Conservation (phyloP, 2,113 vertebrate species). For the Limnothrissa miodon region DNA sequence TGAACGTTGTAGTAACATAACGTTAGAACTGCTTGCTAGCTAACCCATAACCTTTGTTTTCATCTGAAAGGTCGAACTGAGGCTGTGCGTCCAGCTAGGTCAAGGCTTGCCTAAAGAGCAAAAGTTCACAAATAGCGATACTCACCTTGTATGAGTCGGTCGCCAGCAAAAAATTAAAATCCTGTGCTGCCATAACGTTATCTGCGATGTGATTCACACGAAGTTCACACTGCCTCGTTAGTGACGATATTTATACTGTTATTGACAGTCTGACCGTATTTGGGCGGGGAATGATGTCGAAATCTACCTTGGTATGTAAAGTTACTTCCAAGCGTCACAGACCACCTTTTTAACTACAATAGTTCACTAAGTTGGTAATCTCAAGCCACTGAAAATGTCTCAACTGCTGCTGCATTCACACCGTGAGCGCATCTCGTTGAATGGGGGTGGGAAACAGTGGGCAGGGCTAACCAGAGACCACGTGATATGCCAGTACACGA, state of each 20-base stretch:
- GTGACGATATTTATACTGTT: conserved; percentile 24
- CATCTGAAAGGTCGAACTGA: conserved; percentile 4
- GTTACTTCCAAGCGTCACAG: background rate
- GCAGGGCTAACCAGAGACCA: background rate
- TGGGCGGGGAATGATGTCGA: background rate
- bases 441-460: conserved; percentile 9
- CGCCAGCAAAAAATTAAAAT: conserved; percentile 72
- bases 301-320: background rate
- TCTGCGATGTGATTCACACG: background rate
- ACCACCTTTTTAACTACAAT: background rate
- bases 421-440: background rate
- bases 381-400: background rate
- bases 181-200: conserved; percentile 70
- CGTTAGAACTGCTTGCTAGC: background rate
- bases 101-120: background rate
- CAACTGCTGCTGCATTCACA: background rate
- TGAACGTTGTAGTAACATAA: background rate
- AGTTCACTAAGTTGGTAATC: background rate
- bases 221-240: conserved; percentile 9
- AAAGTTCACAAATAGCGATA: background rate
- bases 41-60: conserved; percentile 10
- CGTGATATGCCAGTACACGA: conserved; percentile 6
- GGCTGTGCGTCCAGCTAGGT: background rate
- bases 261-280: conserved; percentile 22
- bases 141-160: conserved; percentile 76